Evolutionary conservation across 2,113 vertebrate genomes (phyloP).

Genomic region (Brienomyrus longianalis): DNA sequence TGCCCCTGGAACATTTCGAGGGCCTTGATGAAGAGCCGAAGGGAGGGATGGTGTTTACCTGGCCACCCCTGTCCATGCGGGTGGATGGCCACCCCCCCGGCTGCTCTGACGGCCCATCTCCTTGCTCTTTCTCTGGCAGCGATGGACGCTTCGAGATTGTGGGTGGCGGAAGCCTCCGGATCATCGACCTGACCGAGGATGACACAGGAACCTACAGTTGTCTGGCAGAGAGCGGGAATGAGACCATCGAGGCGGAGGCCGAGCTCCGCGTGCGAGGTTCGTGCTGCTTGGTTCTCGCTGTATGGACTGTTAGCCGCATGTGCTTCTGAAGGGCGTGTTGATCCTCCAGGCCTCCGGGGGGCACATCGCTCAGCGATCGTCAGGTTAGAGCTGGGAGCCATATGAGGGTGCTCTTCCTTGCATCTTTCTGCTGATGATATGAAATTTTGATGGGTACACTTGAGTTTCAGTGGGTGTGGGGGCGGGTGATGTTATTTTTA

Average conservation of each 20-base stretch:
- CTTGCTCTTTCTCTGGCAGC: slow-evolving; percentile 37
- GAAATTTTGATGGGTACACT: slow-evolving; percentile 21
- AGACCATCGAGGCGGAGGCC: slow-evolving; percentile 64
- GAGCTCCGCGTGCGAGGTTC: slow-evolving; percentile 72
- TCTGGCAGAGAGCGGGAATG: slow-evolving; percentile 61
- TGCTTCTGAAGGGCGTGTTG: not conserved
- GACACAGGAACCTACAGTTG: slow-evolving; percentile 70
- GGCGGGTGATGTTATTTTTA: not conserved
- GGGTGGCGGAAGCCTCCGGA: slow-evolving; percentile 59
- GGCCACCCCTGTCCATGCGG: not conserved
- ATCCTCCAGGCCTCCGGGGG: not conserved
- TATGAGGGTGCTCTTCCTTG: not conserved
- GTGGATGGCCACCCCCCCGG: not conserved
- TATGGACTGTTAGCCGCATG: not conserved
- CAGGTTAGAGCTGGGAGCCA: not conserved
- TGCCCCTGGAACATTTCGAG: too few relatives aligned
- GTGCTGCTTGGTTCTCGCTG: not conserved
- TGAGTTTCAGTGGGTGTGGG: not conserved
- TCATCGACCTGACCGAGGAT: slow-evolving; percentile 53
- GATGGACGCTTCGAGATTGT: slow-evolving; percentile 54
- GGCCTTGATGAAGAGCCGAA: too few relatives aligned
- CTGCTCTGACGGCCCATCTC: not conserved
- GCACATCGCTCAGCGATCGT: not conserved
- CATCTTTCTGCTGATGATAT: slow-evolving; percentile 11
- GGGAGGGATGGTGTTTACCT: not conserved